phyloP scores from a whole-genome alignment of 2,888 invertebrate genomes.

The Limenitis arthemis region DNA sequence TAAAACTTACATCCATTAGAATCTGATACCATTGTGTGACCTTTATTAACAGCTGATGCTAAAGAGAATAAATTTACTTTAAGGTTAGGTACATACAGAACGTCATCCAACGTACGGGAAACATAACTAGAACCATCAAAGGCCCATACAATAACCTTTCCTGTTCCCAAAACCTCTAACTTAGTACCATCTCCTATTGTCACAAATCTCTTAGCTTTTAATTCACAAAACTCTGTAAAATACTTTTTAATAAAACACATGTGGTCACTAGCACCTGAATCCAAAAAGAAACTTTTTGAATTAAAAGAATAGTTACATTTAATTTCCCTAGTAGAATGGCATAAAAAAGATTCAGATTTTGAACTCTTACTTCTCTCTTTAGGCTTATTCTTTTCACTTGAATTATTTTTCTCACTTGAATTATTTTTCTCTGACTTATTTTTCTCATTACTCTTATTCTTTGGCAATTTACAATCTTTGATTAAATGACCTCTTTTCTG shows the following conservation, averaged over 20 bases:
- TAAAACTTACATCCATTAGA: not conserved
- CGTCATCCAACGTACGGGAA: not conserved
- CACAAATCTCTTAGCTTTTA: not conserved
- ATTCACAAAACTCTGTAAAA: not conserved
- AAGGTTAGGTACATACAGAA: not conserved
- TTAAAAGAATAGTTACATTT: not conserved
- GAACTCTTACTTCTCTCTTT: not conserved
- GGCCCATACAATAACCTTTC: not conserved
- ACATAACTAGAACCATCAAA: not conserved
- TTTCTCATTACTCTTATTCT: not conserved
- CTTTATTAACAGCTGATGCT: not conserved
- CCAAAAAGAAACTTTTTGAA: not conserved
- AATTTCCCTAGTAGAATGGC: not conserved
- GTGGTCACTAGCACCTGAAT: not conserved
- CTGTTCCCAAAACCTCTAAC: not conserved
- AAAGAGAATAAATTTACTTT: slow-evolving; percentile 3
- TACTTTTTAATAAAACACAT: not conserved
- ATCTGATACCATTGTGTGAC: not conserved
- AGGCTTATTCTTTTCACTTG: not conserved
- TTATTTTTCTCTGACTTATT: too few species aligned
- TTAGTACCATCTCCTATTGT: not conserved
- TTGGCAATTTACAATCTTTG: not conserved
- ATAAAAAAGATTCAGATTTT: not conserved
- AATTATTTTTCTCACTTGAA: slow-evolving; percentile 1
- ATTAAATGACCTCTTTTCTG: not conserved